A percentile compares a stretch with the other conserved stretches of the same genome.
Conservation (phyloP, 2,888 invertebrate genomes). For the Drosophila testacea region DNA sequence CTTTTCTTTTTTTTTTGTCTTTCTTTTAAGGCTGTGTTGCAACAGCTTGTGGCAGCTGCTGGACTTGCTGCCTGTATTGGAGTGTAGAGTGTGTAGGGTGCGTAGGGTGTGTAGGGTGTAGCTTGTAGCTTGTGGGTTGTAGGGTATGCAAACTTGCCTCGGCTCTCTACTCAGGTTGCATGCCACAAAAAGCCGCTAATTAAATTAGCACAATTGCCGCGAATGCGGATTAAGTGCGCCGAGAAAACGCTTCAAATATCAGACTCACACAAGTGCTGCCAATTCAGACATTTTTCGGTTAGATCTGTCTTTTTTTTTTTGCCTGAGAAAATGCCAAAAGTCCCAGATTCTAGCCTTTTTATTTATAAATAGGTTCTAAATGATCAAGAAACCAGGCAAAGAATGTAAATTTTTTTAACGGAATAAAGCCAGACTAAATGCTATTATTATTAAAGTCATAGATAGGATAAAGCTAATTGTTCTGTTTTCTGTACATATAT, state of each 20-base stretch:
- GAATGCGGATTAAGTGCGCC: constrained; percentile 72
- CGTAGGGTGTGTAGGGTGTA: neutral
- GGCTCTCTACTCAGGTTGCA: constrained; percentile 10
- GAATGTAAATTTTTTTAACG: no score
- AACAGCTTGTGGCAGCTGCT: constrained; percentile 10
- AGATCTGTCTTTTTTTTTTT: no score
- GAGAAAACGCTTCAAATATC: constrained; percentile 39
- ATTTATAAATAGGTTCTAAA: no score
- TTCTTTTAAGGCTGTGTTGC: neutral
- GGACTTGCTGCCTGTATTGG: neutral
- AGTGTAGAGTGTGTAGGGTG: neutral
- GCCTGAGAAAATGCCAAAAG: no score
- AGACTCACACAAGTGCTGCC: neutral
- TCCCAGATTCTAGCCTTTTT: no score
- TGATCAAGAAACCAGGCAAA: no score
- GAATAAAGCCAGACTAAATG: no score
- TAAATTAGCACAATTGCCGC: constrained; percentile 73
- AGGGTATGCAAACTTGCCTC: no score
- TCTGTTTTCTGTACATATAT: no score
- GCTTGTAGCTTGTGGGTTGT: neutral
- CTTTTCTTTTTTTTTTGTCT: neutral
- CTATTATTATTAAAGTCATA: no score
- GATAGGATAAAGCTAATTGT: no score
- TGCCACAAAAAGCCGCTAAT: constrained; percentile 58
- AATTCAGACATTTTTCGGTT: no score